Conservation (phyloP, 2,113 vertebrate species). For the Ageneiosus marmoratus region DNA sequence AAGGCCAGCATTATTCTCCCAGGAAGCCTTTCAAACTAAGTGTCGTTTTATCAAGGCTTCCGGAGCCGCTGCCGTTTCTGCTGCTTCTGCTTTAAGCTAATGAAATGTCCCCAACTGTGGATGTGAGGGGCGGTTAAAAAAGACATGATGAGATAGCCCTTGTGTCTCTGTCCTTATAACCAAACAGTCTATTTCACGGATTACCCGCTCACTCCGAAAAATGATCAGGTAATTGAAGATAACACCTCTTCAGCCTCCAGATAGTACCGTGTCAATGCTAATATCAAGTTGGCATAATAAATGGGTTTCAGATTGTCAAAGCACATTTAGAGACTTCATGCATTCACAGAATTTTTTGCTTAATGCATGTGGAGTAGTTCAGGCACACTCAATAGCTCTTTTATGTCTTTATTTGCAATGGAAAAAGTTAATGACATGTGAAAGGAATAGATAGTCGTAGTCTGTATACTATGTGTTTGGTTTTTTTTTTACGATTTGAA, state of each 20-base stretch:
- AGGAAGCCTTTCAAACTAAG: slow-evolving; percentile 61
- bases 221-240: slow-evolving; percentile 60
- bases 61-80: not conserved
- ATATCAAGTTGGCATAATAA: slow-evolving; percentile 60
- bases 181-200: slow-evolving; percentile 63
- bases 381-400: slow-evolving; percentile 43
- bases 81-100: slow-evolving; percentile 52
- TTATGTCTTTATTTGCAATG: slow-evolving; percentile 55
- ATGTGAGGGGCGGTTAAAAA: slow-evolving; percentile 33
- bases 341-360: slow-evolving; percentile 45
- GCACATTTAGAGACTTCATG: slow-evolving; percentile 51
- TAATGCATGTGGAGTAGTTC: slow-evolving; percentile 53
- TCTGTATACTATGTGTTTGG: not conserved
- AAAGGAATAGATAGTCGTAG: slow-evolving; percentile 35
- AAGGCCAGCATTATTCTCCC: slow-evolving; percentile 51
- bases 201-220: slow-evolving; percentile 60
- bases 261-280: slow-evolving; percentile 61
- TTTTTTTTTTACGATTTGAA: not conserved
- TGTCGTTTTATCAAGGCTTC: slow-evolving; percentile 42
- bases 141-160: slow-evolving; percentile 44
- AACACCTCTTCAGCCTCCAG: slow-evolving; percentile 54
- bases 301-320: slow-evolving; percentile 58
- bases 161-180: slow-evolving; percentile 55
- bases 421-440: slow-evolving; percentile 52
- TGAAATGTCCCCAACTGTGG: slow-evolving; percentile 56